Evolutionary conservation across 2,888 invertebrate genomes (phyloP), one percentile per base, ranked within the genome.

Genomic region (Lycophotia porphyrea): DNA sequence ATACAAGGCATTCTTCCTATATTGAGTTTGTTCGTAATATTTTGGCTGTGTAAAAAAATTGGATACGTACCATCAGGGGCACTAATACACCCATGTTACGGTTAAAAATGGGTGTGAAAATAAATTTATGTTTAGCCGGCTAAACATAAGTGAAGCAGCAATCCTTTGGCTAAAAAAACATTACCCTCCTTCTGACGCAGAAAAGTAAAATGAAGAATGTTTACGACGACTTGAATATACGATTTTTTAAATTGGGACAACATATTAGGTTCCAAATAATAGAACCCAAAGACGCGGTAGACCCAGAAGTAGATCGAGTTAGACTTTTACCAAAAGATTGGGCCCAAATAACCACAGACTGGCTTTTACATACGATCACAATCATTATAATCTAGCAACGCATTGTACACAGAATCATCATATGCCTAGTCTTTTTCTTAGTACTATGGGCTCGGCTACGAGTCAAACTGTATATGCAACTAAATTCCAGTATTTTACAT

Each of bases 21-120:
- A 87, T 84, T 84, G 79, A 78, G 74, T 80, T 80, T 74, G 55
- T 65, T n/a, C 72, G 63, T 74, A 76, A 76, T 80, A 80, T 85
- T 87, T 80, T 58, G 64, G 74, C 64, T 71, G 47, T 74, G 55
- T 60, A 39, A 72, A 81, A 85, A 81, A 73, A 84, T 27, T 66
- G 63, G 42, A 75, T 60, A 27, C 9, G 60, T 21, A 60, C 21
- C 21, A 21, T 11, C 7, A 55, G 5, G 15, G 27, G 7, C 15
- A 55, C 55, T 27, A 27, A 55, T 27, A 27, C 18, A 15, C 2
- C 0, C 27, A 7, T 15, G 27, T 27, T 27, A 27, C 1, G 13
- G 7, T 1, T 27, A 3, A 27, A 27, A 55, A 15, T 55, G 7
- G 27, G 7, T 55, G n/a, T 27, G 15, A 15, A 27, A 4, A 52